Evolutionary conservation across 2,113 vertebrate species (phyloP), one percentile per base, ranked within the genome.

Genomic region (Pipa parva): DNA sequence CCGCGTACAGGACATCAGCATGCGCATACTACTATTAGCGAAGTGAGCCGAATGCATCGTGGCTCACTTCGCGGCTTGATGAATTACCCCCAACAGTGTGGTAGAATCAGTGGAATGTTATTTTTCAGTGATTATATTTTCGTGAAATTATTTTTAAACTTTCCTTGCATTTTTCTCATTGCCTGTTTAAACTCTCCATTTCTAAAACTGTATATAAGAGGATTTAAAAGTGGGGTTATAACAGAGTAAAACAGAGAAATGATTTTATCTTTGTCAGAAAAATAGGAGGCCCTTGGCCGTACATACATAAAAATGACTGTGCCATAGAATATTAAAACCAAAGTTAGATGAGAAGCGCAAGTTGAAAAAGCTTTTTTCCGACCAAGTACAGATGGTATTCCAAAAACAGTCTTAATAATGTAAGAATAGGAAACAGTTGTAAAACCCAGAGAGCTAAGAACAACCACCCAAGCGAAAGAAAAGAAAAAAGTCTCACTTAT

Each of bases 251-350:
- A 57, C 7, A 66, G 25, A 58, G 39, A 66, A 57, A 66, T 31
- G 3, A 66, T 48, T 66, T 66, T 66, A 33, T 57, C 63, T 36
- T 58, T 66, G 42, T 58, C 26, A 33, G 54, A 66, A 26, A 66
- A 33, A 22, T 33, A 66, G 9, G 63, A 57, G 12, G 54, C 54
- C 24, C 39, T 58, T n/a, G 63, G 63, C 2, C 54, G 63, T 5
- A 66, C 39, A 58, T 76, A 77, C 26, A 74, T 71, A 55, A 71
- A 72, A n/a, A 74, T 74, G 39, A 79, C 33, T 13, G 76, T 78
- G 27, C 73, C 69, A 0, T 77, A 79, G 50, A 79, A 76, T 7
- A 81, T 66, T 4, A 39, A 57, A 1, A 71, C 66, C 3, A 76
- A 60, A 0, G 5, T 65, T 1, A 79, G 13, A 48, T 79, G 76